phyloP scores from a whole-genome alignment of 2,113 vertebrate species.

The Vanacampus margaritifer region DNA sequence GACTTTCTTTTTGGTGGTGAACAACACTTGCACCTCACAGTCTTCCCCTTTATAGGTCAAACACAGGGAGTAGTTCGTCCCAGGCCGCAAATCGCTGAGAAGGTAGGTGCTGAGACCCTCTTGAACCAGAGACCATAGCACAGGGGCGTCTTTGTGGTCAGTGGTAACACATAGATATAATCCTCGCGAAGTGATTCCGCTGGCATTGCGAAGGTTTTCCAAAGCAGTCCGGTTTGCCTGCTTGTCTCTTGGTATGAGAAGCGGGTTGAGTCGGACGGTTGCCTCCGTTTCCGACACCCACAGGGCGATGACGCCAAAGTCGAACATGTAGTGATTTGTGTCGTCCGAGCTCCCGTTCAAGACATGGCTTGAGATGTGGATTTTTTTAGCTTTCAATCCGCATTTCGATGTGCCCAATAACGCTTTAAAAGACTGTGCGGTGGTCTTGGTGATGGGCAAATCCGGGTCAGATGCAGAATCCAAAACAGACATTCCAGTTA shows the following conservation, averaged over 20 bases:
- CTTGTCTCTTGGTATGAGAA: constrained; percentile 80
- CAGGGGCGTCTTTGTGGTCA: constrained; percentile 70
- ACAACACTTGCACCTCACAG: constrained; percentile 91
- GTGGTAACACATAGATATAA: constrained; percentile 84
- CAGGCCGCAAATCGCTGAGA: constrained; percentile 82
- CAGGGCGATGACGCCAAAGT: constrained; percentile 89
- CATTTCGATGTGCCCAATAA: constrained; percentile 67
- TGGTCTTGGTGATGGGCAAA: constrained; percentile 1
- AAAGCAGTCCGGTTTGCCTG: constrained; percentile 67
- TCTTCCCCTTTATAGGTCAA: constrained; percentile 82
- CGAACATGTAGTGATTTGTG: constrained; percentile 85
- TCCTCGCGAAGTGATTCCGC: constrained; percentile 70
- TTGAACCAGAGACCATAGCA: constrained; percentile 90
- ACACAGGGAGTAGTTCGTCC: constrained; percentile 94
- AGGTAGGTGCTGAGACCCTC: constrained; percentile 85
- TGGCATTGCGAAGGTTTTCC: constrained; percentile 69
- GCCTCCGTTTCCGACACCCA: constrained; percentile 90
- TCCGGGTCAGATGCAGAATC: constrained; percentile 26
- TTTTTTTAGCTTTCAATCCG: constrained; percentile 68
- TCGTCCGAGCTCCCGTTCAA: constrained; percentile 81
- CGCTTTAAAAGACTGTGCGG: background rate
- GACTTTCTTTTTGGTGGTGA: constrained; percentile 85
- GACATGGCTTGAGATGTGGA: constrained; percentile 82
- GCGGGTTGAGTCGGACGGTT: constrained; percentile 85
- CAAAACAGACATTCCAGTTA: constrained; percentile 4